Evolutionary conservation across 2,888 invertebrate genomes (phyloP), one percentile per base, ranked within the genome.

Genomic region (Erpobdella octoculata): DNA sequence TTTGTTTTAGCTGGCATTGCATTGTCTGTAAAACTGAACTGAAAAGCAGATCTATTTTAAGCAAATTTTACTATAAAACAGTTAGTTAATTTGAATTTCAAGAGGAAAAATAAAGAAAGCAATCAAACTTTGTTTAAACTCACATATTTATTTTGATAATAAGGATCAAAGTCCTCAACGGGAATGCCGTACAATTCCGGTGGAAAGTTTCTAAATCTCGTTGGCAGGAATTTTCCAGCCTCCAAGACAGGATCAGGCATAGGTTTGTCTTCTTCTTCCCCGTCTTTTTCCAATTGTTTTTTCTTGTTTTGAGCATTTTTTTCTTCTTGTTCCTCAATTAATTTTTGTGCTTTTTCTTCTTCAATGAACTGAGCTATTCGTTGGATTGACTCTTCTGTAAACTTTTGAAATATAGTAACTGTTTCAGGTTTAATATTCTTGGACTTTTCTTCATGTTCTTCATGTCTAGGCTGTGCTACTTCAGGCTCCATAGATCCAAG

Each of bases 101-200:
- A n/a, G n/a, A n/a, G n/a, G n/a, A n/a, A n/a, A n/a, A n/a, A n/a
- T n/a, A n/a, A n/a, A n/a, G n/a, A n/a, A n/a, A n/a, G n/a, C n/a
- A n/a, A n/a, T n/a, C n/a, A n/a, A n/a, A n/a, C n/a, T n/a, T n/a
- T n/a, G n/a, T n/a, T n/a, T n/a, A n/a, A n/a, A n/a, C 69, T 87
- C 85, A 94, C 95, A 89, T 88, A 90, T 88, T 91, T 89, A 87
- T 93, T 93, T 85, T 90, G 89, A 87, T 96, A 96, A 88, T 88
- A 96, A 85, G 89, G 89, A 86, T 96, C 96, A 87, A 96, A 91
- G 88, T 96, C 96, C 88, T 95, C 95, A 87, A 96, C 90, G 83
- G 96, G 96, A 85, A 91, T 92, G 86, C 93, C 94, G 86, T 92
- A 87, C 86, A 95, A 88, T 87, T 95, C 93, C 0, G 89, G 88